Percentiles rank a stretch among this genome's conserved stretches.
Conservation (phyloP, 1,140 invertebrate genomes). For the Pinna nobilis region DNA sequence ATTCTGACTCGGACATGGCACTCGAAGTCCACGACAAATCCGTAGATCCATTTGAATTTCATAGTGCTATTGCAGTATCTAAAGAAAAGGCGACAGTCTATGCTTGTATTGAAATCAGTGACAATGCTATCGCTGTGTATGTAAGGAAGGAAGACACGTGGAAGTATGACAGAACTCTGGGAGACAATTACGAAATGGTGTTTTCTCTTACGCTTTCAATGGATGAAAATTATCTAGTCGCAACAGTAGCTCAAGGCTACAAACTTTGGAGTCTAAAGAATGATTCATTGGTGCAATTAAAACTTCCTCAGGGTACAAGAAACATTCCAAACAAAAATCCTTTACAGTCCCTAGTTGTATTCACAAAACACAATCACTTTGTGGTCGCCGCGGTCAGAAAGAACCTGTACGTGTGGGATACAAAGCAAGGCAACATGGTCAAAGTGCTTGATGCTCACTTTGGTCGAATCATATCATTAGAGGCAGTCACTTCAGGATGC, state of each 20-base stretch:
- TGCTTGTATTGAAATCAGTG: conserved; percentile 74
- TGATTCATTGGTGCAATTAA: conserved; percentile 80
- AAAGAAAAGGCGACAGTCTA: conserved; percentile 65
- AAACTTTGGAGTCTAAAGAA: conserved; percentile 75
- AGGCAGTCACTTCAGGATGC: conserved; percentile 86
- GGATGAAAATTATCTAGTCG: conserved; percentile 87
- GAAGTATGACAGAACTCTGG: conserved; percentile 73
- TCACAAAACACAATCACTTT: conserved; percentile 92
- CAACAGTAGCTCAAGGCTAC: conserved; percentile 88
- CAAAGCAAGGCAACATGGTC: conserved; percentile 82
- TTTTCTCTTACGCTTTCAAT: conserved; percentile 89
- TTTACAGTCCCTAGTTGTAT: conserved; percentile 79
- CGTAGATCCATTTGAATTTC: conserved; percentile 83
- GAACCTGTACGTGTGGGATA: conserved; percentile 95
- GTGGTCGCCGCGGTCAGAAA: conserved; percentile 96
- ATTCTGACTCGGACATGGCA: conserved; percentile 67
- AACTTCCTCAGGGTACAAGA: conserved; percentile 90
- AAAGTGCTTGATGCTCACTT: conserved; percentile 98
- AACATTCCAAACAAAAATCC: conserved; percentile 90
- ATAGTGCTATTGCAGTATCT: conserved; percentile 81
- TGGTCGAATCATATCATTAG: conserved; percentile 94
- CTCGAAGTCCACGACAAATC: conserved; percentile 67
- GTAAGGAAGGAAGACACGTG: conserved; percentile 68
- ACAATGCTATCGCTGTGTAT: conserved; percentile 71
- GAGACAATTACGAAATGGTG: conserved; percentile 77